Evolutionary conservation across 2,888 invertebrate genomes (phyloP), one percentile per base, ranked within the genome.

Genomic region (Pheosia tremula): DNA sequence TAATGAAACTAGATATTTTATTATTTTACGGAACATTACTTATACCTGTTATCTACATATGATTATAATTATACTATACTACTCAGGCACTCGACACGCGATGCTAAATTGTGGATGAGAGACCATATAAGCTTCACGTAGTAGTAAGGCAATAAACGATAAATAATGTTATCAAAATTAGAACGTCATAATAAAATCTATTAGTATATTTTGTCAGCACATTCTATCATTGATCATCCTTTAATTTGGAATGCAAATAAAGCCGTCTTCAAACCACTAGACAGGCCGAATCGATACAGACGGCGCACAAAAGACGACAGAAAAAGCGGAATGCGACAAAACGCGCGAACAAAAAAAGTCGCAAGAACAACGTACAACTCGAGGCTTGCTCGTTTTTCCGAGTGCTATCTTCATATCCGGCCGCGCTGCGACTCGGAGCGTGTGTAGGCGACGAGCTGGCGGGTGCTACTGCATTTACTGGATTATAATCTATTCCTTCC

Each of bases 401-500:
- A 76, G 74, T 85, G 87, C 87, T 91, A 91, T 91, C 92, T 91
- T 91, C 90, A 91, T 91, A 92, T 91, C 91, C 92, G 91, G 90
- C 80, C 79, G 77, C 72, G 69, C 62, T 72, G 75, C 69, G 73
- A 70, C 69, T 69, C 64, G 62, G 60, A 72, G 72, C 68, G 43
- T 37, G 36, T 43, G 45, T 64, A 75, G 69, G 38, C 66, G 53
- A 63, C 62, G 69, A 72, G 74, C 67, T 38, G 57, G 13, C 13
- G 13, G 6, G 24, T 6, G 24, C 37, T 52, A 52, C 9, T 4
- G 13, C 13, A 13, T 8, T 7, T 43, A 8, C 43, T 3, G 8
- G 43, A 43, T 24, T 24, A 24, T 24, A 24, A 24, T 24, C 24
- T 24, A 24, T 24, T 24, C 24, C 24, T 24, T 24, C 0, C 24